A percentile compares a stretch with the other conserved stretches of the same genome.
Evolutionary conservation across 64 coral and sea anemone genomes (phyloP).

Genomic region (Astreopora myriophthalma): DNA sequence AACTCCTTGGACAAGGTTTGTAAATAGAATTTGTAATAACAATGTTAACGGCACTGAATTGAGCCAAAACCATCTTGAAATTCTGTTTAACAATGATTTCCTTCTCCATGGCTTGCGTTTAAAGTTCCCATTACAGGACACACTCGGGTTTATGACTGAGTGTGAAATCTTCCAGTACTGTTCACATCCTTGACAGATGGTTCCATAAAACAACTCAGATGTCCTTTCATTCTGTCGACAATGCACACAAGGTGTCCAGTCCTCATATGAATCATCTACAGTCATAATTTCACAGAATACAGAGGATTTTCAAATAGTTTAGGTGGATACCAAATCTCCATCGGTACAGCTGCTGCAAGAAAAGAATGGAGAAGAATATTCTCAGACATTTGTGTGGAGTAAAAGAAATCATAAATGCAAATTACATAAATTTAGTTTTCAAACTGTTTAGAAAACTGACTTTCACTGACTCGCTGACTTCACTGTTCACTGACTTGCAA

Average conservation of each 20-base stretch:
- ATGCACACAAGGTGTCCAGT: background rate
- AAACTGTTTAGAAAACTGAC: no score
- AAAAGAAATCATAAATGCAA: background rate
- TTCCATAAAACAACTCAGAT: background rate
- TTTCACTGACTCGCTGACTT: no score
- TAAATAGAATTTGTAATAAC: background rate
- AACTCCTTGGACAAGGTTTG: background rate
- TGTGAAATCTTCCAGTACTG: background rate
- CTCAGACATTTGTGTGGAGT: background rate
- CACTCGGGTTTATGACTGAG: background rate
- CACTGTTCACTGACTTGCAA: no score
- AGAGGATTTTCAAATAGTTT: background rate
- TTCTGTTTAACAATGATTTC: background rate
- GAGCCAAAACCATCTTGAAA: background rate
- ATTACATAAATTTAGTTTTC: background rate
- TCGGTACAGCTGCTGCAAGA: background rate
- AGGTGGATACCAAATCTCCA: background rate
- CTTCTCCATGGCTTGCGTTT: slow-evolving; percentile 66
- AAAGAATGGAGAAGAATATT: background rate
- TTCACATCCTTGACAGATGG: background rate
- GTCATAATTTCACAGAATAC: background rate
- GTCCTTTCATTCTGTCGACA: background rate
- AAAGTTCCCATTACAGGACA: slow-evolving; percentile 25
- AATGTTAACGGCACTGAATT: background rate
- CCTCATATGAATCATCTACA: background rate